Evolutionary conservation across 2,113 vertebrate species (phyloP).

Genomic region (Trematocara stigmaticum): DNA sequence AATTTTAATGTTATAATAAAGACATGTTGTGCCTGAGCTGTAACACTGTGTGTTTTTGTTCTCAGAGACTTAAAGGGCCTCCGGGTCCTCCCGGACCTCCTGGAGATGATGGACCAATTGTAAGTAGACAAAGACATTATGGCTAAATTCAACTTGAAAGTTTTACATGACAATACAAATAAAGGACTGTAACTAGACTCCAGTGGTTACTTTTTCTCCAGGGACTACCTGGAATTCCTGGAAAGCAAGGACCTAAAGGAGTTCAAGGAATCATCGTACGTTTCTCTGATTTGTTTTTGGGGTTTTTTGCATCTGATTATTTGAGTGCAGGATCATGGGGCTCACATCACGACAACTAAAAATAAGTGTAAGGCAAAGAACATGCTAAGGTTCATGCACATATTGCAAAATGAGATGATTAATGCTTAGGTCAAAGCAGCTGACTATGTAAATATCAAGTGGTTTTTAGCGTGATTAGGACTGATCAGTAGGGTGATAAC

Average conservation of each 20-base stretch:
- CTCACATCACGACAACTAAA: rapidly evolving
- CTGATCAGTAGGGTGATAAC: not conserved
- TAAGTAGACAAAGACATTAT: conserved; percentile 26
- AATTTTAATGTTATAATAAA: not conserved
- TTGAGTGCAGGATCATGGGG: rapidly evolving
- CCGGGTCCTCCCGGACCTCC: conserved; percentile 55
- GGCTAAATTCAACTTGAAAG: not conserved
- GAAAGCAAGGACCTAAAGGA: conserved; percentile 70
- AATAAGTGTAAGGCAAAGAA: rapidly evolving
- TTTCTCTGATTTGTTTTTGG: not conserved
- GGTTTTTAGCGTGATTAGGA: not conserved
- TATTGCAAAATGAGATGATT: not conserved
- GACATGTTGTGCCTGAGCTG: not conserved
- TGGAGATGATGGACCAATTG: conserved; percentile 67
- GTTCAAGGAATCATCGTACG: conserved; percentile 62
- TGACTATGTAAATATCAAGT: rapidly evolving
- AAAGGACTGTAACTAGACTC: not conserved
- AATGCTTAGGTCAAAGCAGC: rapidly evolving
- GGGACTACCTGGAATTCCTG: conserved; percentile 67
- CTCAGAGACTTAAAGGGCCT: conserved; percentile 63
- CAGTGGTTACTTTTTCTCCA: conserved; percentile 12
- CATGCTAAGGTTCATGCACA: not conserved
- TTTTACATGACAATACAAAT: not conserved
- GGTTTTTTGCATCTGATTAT: not conserved
- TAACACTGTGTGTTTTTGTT: not conserved